A percentile compares a stretch with the other conserved stretches of the same genome.
These are phyloP conservation scores for Papilio machaon DNA, from an alignment of 1,140 invertebrate species.

Conservation along the genomic window DNA sequence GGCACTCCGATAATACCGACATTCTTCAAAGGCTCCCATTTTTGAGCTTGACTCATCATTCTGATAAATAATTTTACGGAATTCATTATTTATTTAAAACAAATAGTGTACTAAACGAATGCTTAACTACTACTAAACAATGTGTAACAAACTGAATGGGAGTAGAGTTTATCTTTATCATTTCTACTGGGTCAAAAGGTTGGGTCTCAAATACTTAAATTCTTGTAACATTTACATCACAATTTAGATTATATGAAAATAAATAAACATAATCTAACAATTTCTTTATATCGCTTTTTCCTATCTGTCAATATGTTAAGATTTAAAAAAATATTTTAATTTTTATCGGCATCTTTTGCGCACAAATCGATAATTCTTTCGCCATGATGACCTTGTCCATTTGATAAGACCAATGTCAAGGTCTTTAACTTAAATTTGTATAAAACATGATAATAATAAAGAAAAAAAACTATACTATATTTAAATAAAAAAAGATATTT, in stretches of 20 bases:
- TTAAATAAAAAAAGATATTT: not conserved
- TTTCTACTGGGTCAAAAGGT: conserved; percentile 50
- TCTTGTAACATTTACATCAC: conserved; percentile 25
- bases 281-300: not conserved
- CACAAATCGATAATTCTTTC: no score
- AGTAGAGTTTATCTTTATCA: conserved; percentile 40
- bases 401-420: not conserved
- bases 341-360: no score
- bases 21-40: conserved; percentile 65
- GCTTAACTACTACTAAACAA: not conserved
- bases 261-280: not conserved
- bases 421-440: not conserved
- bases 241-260: conserved; percentile 32
- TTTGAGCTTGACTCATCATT: conserved; percentile 61
- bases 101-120: conserved; percentile 34
- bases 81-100: conserved; percentile 64
- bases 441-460: not conserved
- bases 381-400: not conserved
- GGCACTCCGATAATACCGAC: conserved; percentile 89
- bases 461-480: no score
- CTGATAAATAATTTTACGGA: conserved; percentile 60
- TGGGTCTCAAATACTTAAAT: conserved; percentile 24
- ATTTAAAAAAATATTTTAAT: no score
- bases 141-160: conserved; percentile 24
- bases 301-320: no score